Evolutionary conservation across 2,113 vertebrate species (phyloP).

Genomic region (Montifringilla adamsi): DNA sequence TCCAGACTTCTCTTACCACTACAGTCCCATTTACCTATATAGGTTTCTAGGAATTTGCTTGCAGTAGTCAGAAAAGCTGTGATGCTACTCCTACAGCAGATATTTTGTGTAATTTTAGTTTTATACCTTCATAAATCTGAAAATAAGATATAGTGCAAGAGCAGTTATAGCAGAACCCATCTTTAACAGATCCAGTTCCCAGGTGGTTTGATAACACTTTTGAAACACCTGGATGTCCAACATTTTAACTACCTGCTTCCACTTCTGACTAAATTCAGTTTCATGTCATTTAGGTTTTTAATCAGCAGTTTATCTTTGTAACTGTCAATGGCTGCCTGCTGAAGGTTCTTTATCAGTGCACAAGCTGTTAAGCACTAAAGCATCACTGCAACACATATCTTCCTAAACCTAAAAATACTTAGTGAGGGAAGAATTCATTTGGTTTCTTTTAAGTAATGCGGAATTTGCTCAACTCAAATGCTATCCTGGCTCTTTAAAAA

Average conservation of each 20-base stretch:
- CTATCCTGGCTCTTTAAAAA: background rate
- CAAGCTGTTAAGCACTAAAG: background rate
- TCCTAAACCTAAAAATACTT: background rate
- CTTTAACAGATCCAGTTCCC: background rate
- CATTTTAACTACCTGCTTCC: background rate
- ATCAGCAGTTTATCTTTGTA: background rate
- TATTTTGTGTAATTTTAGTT: background rate
- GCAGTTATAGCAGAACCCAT: background rate
- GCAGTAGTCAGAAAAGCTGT: background rate
- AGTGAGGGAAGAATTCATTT: background rate
- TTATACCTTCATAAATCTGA: background rate
- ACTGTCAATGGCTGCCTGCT: background rate
- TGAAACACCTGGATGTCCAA: background rate
- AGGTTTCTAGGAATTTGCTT: background rate
- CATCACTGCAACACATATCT: background rate
- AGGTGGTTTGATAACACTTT: background rate
- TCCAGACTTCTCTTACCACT: background rate
- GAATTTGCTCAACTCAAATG: background rate
- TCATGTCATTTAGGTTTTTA: background rate
- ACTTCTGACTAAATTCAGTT: background rate
- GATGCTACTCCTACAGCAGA: background rate
- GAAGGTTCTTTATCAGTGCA: background rate
- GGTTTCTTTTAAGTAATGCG: background rate
- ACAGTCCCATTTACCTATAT: rapidly evolving
- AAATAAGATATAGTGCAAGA: background rate